Conservation (phyloP, 2,797 vertebrate species). For the Peromyscus aztecus region DNA sequence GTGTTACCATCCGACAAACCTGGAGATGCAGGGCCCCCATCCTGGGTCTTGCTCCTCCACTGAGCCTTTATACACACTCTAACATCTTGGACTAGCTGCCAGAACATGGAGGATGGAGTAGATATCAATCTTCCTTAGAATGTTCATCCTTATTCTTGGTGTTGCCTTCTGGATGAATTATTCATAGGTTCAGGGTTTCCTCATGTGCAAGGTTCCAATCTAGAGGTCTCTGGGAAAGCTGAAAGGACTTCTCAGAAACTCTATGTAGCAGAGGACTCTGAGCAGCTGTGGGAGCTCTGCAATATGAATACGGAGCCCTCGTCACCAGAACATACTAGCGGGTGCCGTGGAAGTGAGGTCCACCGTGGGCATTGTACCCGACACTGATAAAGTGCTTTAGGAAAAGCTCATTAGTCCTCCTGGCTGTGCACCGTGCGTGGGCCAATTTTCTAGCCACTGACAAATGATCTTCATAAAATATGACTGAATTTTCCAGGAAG, state of each 20-base stretch:
- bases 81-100: too few species aligned
- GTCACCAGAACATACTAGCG: constrained; percentile 60
- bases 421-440: constrained; percentile 76
- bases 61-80: background rate
- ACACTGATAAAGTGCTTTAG: constrained; percentile 83
- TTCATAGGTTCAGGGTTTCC: background rate
- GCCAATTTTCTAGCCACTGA: constrained; percentile 85
- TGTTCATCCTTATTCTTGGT: background rate
- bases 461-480: constrained; percentile 83
- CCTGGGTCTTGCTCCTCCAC: rapidly evolving
- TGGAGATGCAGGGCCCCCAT: rapidly evolving
- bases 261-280: constrained; percentile 45
- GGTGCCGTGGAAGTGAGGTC: constrained; percentile 41
- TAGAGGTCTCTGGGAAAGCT: background rate
- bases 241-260: background rate
- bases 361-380: constrained; percentile 51
- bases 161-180: background rate
- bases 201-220: too few species aligned
- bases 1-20: background rate
- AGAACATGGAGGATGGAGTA: too few species aligned
- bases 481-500: constrained; percentile 79
- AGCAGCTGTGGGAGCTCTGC: constrained; percentile 61
- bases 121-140: background rate
- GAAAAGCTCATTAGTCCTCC: constrained; percentile 82
- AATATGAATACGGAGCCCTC: constrained; percentile 55